Percentiles rank a stretch among this genome's conserved stretches.
These are phyloP conservation scores for Pithys albifrons DNA, from an alignment of 2,113 vertebrate species.

Conservation along the genomic window DNA sequence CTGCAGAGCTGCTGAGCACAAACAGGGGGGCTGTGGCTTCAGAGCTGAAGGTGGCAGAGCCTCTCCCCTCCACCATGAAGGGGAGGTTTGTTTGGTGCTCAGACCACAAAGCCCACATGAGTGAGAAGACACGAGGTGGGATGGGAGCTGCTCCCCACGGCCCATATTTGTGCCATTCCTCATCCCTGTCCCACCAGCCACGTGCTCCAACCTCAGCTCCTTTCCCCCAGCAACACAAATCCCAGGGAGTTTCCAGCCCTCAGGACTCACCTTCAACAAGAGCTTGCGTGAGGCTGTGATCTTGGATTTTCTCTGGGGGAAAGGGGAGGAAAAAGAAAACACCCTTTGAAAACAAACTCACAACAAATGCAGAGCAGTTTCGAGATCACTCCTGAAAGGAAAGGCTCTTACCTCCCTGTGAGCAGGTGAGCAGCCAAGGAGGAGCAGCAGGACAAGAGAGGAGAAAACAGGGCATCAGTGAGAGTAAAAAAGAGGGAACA, in stretches of 20 bases:
- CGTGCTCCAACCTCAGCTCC: accelerated
- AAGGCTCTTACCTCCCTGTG: constrained; percentile 74
- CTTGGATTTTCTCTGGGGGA: constrained; percentile 86
- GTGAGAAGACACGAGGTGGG: not conserved
- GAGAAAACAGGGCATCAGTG: not conserved
- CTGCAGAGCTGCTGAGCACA: not conserved
- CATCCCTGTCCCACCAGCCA: not conserved
- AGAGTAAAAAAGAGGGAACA: not conserved
- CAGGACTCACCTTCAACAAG: constrained; percentile 85
- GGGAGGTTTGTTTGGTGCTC: not conserved
- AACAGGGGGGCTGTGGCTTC: not conserved
- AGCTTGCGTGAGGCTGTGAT: constrained; percentile 94
- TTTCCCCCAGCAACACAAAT: not conserved
- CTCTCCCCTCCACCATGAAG: not conserved
- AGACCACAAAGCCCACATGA: constrained; percentile 56
- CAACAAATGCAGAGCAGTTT: not conserved
- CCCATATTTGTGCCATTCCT: not conserved
- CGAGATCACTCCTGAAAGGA: accelerated
- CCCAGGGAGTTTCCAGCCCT: constrained; percentile 44
- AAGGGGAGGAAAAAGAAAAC: not conserved
- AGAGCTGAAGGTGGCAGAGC: not conserved
- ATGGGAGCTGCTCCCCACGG: not conserved
- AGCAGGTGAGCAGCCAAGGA: not conserved
- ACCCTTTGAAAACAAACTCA: not conserved
- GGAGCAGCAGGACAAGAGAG: not conserved